A percentile compares a stretch with the other conserved stretches of the same genome.
Evolutionary conservation across 2,113 vertebrate genomes (phyloP).

Genomic region (Phycodurus eques): DNA sequence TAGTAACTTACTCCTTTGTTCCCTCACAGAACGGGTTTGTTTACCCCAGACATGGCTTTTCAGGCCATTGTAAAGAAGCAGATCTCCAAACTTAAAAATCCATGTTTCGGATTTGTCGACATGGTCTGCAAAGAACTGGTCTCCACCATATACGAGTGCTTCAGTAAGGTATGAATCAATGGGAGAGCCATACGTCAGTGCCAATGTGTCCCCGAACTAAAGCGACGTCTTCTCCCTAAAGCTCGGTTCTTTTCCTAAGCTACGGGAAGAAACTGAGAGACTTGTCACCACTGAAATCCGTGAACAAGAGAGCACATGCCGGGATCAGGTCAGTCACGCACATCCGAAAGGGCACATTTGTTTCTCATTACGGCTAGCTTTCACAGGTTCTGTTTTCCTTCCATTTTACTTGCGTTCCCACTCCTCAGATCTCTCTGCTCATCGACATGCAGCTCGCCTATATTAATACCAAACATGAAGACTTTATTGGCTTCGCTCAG

Average conservation of each 20-base stretch:
- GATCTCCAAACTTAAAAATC: conserved; percentile 85
- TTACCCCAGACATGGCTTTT: conserved; percentile 93
- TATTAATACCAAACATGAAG: conserved; percentile 94
- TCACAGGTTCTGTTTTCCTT: background rate
- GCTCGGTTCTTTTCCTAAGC: conserved; percentile 85
- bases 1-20: conserved; percentile 4
- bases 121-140: conserved; percentile 89
- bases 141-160: conserved; percentile 85
- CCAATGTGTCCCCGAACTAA: background rate
- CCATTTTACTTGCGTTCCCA: conserved; percentile 1
- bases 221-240: conserved; percentile 49
- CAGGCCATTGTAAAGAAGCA: conserved; percentile 94
- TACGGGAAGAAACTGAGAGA: conserved; percentile 86
- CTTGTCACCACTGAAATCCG: conserved; percentile 86
- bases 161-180: conserved; percentile 77
- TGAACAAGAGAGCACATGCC: conserved; percentile 85
- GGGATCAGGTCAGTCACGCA: conserved; percentile 81
- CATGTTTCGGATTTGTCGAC: conserved; percentile 88
- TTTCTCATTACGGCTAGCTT: background rate
- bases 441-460: conserved; percentile 93
- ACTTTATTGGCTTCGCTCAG: conserved; percentile 92
- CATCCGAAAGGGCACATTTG: background rate
- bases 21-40: conserved; percentile 84
- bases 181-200: background rate
- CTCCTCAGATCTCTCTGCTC: conserved; percentile 79